phyloP scores from a whole-genome alignment of 2,113 vertebrate genomes.

The Porphyrio hochstetteri region DNA sequence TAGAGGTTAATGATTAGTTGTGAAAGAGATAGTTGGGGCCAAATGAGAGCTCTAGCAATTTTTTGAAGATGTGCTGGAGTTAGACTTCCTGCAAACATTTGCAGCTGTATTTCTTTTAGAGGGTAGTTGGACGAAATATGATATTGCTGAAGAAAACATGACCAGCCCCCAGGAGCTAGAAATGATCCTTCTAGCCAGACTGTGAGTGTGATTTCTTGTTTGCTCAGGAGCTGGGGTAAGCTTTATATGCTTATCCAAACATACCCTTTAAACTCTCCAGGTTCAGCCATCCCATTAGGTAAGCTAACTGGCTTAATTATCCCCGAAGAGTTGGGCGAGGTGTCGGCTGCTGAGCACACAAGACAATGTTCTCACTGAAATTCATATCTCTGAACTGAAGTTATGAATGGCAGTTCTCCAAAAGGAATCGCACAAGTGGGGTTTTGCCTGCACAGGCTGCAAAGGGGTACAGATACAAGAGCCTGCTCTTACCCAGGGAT shows the following conservation, averaged over 20 bases:
- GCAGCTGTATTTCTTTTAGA: neutral
- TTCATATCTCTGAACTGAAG: neutral
- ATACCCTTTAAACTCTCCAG: neutral
- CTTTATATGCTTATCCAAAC: neutral
- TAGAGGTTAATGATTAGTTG: neutral
- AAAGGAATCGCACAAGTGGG: neutral
- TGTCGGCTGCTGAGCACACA: neutral
- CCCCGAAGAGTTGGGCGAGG: neutral
- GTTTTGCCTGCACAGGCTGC: neutral
- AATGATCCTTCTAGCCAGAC: neutral
- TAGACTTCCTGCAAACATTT: neutral
- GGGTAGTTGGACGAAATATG: neutral
- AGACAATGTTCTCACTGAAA: neutral
- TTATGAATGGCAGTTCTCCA: neutral
- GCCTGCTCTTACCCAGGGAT: neutral
- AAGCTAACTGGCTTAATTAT: neutral
- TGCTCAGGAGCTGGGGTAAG: neutral
- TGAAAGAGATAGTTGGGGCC: neutral
- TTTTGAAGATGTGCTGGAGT: neutral
- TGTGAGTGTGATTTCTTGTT: neutral
- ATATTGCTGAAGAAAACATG: neutral
- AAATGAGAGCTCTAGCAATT: neutral
- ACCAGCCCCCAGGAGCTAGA: neutral
- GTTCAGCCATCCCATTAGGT: neutral
- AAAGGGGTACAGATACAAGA: neutral